Evolutionary conservation across 2,113 vertebrate species (phyloP), one percentile per base, ranked within the genome.

Genomic region (Nerophis lumbriciformis): DNA sequence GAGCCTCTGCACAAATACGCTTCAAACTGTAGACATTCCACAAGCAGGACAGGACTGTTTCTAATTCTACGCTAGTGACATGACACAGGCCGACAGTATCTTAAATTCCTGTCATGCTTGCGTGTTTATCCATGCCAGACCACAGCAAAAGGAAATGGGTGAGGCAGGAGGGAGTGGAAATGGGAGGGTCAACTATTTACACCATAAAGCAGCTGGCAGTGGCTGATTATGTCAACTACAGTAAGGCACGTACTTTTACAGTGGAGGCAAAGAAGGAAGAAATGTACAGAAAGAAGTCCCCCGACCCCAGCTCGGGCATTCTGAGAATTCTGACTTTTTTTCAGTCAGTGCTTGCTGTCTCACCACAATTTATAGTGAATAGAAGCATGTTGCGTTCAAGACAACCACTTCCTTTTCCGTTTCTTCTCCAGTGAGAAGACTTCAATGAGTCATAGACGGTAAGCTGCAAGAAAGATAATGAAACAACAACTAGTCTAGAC

Each of bases 371-470:
- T 81, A 73, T 65, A 82, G 62, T 85, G 83, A 83, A 53, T 61
- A 73, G 38, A 79, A 65, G 61, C 8, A 67, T 5, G 62, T 28
- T 28, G 28, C 28, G 28, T 28, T 65, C 76, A 85, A 15, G 64
- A 55, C 39, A 82, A 80, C 77, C 64, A 42, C 76, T 80, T 87
- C 71, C 72, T 45, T 75, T 85, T 83, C 76, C 72, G 68, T 61
- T 68, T 59, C 65, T 73, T 75, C 64, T 44, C 39, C 45, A 53
- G 48, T 76, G 79, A 84, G 63, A 66, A 48, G 69, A 60, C 9
- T 69, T 14, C 48, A 48, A 16, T 53, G 59, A 35, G 51, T 53
- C 11, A 35, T 12, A 65, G 47, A 9, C 52, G 12, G 45, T 61
- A 58, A 66, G 59, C 19, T 59, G 44, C 15, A 38, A 63, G 51